Evolutionary conservation across 2,888 invertebrate genomes (phyloP), one percentile per base, ranked within the genome.

Genomic region (Strigamia maritima): DNA sequence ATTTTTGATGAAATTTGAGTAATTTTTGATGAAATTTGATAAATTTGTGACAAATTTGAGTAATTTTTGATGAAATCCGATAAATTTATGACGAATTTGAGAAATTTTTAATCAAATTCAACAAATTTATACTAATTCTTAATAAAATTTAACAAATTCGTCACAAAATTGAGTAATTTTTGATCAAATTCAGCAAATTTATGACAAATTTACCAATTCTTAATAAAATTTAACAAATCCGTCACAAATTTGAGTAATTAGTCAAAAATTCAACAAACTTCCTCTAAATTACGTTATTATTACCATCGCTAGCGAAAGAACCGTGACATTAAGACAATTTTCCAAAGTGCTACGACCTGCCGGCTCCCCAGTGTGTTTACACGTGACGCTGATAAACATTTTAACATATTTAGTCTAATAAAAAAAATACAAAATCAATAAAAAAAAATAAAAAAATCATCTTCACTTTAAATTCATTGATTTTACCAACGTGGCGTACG

Each of bases 311-410:
- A 93, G 89, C 0, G 96, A 91, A 12, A 96, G 86, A 78, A 97
- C 87, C 77, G 94, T 90, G 0, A 94, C 91, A 86, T 94, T 93
- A 44, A 96, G 88, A 84, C 95, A 94, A 16, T 93, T 92, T 87
- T 97, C 97, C 22, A 97, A 90, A 0, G 96, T 95, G 26, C 93
- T 92, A 84, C 93, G 92, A 0, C 97, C 97, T 0, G 95, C 95
- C 82, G 94, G 89, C 85, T 96, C 96, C 8, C 93, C 93, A 78
- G 92, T 90, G 7, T 91, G 90, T 85, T 91, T 91, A 28, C 90
- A 89, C 0, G 90, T 90, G 10, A 93, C 86, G 0, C 90, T 89
- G 8, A 92, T 89, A 83, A 94, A 90, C 85, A 90, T 89, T 79
- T 90, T 89, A 31, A 91, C 91, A 85, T 91, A 93, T 84, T 91